Evolutionary conservation across 2,797 vertebrate species (phyloP).

Genomic region (Chelon labrosus): DNA sequence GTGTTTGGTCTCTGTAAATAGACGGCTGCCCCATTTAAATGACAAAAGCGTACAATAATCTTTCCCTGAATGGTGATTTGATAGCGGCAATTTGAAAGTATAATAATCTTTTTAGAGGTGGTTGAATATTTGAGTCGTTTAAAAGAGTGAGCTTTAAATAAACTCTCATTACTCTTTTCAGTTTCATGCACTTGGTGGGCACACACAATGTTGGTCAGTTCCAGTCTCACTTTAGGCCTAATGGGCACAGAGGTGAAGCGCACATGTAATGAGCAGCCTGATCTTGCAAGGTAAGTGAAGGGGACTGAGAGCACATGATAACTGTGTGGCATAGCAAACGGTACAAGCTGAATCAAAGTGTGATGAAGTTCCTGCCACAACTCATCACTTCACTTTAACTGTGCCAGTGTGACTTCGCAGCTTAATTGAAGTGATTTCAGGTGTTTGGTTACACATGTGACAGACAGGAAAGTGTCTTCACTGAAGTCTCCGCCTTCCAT

Average conservation of each 20-base stretch:
- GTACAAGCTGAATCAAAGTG: conserved; percentile 26
- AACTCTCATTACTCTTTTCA: background rate
- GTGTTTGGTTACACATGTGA: conserved; percentile 66
- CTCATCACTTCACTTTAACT: conserved; percentile 47
- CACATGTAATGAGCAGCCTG: conserved; percentile 15
- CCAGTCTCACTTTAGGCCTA: conserved; percentile 18
- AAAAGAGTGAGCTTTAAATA: conserved; percentile 14
- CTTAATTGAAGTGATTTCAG: conserved; percentile 68
- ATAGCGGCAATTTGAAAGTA: background rate
- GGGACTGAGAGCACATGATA: conserved; percentile 29
- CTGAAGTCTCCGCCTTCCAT: conserved; percentile 45
- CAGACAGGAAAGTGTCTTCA: conserved; percentile 42
- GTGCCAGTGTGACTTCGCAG: conserved; percentile 39
- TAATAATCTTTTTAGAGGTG: background rate
- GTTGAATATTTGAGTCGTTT: conserved; percentile 3
- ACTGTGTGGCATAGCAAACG: conserved; percentile 25
- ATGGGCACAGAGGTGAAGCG: conserved; percentile 24
- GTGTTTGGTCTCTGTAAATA: background rate
- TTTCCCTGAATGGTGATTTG: background rate
- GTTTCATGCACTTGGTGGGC: background rate
- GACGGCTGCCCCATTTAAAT: conserved; percentile 5
- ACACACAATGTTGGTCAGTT: background rate
- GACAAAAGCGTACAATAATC: background rate
- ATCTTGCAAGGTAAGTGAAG: conserved; percentile 37
- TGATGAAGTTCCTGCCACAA: conserved; percentile 47